phyloP scores from a whole-genome alignment of 2,888 invertebrate genomes.

The Homarus gammarus region DNA sequence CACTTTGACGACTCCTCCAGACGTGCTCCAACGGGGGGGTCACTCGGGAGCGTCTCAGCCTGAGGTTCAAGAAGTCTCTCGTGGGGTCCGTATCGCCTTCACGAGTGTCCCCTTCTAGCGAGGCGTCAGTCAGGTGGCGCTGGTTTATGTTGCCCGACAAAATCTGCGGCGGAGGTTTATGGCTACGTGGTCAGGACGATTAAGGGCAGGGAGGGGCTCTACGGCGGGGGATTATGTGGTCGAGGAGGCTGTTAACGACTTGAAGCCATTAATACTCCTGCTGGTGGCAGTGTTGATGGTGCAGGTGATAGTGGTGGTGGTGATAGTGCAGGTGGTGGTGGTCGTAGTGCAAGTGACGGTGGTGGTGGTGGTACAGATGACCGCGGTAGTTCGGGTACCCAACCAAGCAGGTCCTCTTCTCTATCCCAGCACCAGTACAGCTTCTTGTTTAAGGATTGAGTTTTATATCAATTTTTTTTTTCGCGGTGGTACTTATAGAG shows the following conservation, averaged over 20 bases:
- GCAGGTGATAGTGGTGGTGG: background rate
- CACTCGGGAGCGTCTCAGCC: background rate
- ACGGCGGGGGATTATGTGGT: background rate
- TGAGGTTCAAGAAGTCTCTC: background rate
- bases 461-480: no score
- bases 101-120: background rate
- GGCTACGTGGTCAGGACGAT: background rate
- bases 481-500: no score
- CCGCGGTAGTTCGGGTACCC: background rate
- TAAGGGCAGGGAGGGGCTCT: background rate
- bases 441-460: no score
- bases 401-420: no score
- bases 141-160: background rate
- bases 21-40: background rate
- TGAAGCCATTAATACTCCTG: background rate
- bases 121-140: background rate
- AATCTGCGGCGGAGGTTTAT: background rate
- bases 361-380: no score
- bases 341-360: no score
- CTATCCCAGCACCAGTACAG: no score
- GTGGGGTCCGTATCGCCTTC: background rate
- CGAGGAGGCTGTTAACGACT: background rate
- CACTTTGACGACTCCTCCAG: background rate
- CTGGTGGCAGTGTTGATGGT: background rate
- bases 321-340: background rate